Base-by-base conservation (phyloP, 1,140 invertebrate species). In the Semibalanus balanoides region DNA sequence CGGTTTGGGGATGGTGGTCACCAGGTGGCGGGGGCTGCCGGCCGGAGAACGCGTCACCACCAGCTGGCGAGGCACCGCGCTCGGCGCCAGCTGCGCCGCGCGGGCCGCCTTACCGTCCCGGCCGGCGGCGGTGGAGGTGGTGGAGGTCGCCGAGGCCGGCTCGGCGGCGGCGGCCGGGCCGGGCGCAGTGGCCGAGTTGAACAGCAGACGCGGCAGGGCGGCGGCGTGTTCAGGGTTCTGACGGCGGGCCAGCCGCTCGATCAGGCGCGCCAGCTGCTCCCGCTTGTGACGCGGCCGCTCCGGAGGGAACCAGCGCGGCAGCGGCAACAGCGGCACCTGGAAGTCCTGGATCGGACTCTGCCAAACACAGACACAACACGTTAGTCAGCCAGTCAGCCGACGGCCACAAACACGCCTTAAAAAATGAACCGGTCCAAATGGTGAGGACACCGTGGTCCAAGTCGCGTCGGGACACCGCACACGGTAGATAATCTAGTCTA, bases 191-290 rank as follows among this genome's bases (percentile, higher is more conserved):
- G 51, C 51, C 51, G 51, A 64, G 51, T 64, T 64, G 51, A 64
- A 64, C 7, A 64, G 51, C 51, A 64, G 51, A 1, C 51, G 51
- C 51, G 51, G 51, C 51, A 64, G 51, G 14, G 11, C 11, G 14
- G 22, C 14, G 22, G 51, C 22, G 51, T 25, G 9, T 19, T 64
- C 51, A 19, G 51, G 51, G 51, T 64, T 64, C 70, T 72, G 70
- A 9, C 29, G 70, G 11, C 29, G 28, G 3, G 70, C 22, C n/a
- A 72, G n/a, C n/a, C 29, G 70, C n/a, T 30, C 70, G 70, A 72
- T 72, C 25, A 72, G 70, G n/a, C 70, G 70, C 70, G 70, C 70
- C 70, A 72, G 29, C n/a, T 72, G 70, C 29, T 30, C 28, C n/a
- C 70, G 70, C 70, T 72, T 72, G 70, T 29, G 70, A 1, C 3